phyloP scores from a whole-genome alignment of 2,888 invertebrate genomes.

The Glaucopsyche alexis region DNA sequence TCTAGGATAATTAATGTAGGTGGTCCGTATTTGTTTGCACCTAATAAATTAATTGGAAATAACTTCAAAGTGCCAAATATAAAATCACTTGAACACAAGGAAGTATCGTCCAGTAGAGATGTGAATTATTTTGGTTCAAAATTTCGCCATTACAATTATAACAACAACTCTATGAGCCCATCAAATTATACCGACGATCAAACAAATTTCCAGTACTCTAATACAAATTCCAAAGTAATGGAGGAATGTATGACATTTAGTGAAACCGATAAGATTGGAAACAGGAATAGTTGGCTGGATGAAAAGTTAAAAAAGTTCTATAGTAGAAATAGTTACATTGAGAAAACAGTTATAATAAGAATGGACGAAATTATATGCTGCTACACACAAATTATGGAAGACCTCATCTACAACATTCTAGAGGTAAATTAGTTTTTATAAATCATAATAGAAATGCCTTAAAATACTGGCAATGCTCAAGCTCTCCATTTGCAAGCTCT shows the following conservation, averaged over 20 bases:
- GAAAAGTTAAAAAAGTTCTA: slow-evolving; percentile 48
- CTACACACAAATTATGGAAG: slow-evolving; percentile 59
- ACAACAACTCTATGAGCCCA: neutral
- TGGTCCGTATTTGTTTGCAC: neutral
- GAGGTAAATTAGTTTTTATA: slow-evolving; percentile 42
- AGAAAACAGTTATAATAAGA: slow-evolving; percentile 34
- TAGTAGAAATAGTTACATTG: slow-evolving; percentile 20
- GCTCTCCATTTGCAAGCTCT: no score
- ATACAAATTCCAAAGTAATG: neutral
- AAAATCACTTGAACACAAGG: neutral
- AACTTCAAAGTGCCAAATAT: neutral
- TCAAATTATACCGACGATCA: neutral
- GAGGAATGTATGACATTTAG: neutral
- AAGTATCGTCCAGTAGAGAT: neutral
- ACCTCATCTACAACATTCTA: slow-evolving; percentile 48
- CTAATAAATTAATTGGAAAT: neutral
- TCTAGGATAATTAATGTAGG: neutral
- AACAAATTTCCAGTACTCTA: neutral
- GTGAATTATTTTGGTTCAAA: neutral
- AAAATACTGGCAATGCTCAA: no score
- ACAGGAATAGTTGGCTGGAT: slow-evolving; percentile 45
- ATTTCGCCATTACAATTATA: neutral
- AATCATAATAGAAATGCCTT: no score
- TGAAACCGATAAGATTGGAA: slow-evolving; percentile 29
- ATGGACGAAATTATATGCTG: slow-evolving; percentile 54